Evolutionary conservation across 2,888 invertebrate species (phyloP).

Genomic region (Caenorhabditis uteleia): DNA sequence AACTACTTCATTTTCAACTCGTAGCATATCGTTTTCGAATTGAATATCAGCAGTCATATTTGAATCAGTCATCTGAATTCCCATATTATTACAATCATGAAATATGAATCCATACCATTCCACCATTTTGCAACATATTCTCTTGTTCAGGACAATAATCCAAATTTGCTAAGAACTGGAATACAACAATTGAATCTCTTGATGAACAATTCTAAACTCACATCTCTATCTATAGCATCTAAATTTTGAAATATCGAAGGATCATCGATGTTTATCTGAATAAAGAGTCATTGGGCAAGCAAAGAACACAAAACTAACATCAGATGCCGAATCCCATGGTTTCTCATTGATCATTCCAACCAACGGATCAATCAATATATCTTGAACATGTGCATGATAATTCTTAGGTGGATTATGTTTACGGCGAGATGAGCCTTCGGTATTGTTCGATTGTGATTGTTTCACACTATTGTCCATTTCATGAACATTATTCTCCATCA

Average conservation of each 20-base stretch:
- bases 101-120: not conserved
- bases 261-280: conserved; percentile 9
- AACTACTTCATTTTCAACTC: conserved; percentile 14
- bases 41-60: too few relatives aligned
- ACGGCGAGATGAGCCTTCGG: conserved; percentile 11
- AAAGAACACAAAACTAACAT: conserved; percentile 3
- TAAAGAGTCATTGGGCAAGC: not conserved
- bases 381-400: not conserved
- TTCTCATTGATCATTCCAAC: conserved; percentile 22
- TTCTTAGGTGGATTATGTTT: conserved; percentile 20
- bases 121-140: conserved; percentile 1
- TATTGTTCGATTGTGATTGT: not conserved
- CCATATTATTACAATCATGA: too few relatives aligned
- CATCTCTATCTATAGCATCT: conserved; percentile 12
- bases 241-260: not conserved
- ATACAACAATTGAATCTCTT: too few relatives aligned
- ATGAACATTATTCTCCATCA: not conserved
- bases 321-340: conserved; percentile 4
- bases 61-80: not conserved
- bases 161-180: conserved; percentile 13
- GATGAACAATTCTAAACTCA: conserved; percentile 2
- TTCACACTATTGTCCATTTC: not conserved
- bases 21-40: not conserved
- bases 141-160: conserved; percentile 18
- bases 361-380: conserved; percentile 12